These are phyloP conservation scores for Falco naumanni DNA, from an alignment of 2,797 vertebrate species.

Conservation along the genomic window DNA sequence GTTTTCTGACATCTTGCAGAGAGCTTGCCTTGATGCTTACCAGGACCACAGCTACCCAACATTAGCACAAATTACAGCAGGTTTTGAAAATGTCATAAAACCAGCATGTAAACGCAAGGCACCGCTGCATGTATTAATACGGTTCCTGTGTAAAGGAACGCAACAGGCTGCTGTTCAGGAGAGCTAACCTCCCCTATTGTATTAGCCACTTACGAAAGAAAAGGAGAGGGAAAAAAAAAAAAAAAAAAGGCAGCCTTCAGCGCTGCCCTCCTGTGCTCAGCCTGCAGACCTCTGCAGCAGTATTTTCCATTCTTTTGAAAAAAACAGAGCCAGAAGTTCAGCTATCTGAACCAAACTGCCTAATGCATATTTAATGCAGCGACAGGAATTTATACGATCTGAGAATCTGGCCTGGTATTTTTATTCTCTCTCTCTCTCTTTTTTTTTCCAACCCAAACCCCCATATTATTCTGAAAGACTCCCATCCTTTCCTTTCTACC, in stretches of 20 bases:
- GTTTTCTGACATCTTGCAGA: background rate
- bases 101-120: accelerated
- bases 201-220: background rate
- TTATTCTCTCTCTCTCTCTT: background rate
- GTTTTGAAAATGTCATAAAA: accelerated
- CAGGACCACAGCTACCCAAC: background rate
- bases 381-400: background rate
- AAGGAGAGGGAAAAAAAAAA: accelerated
- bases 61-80: accelerated
- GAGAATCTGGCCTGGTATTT: background rate
- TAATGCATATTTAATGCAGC: accelerated
- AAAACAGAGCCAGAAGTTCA: background rate
- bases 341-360: background rate
- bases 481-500: background rate
- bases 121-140: accelerated
- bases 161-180: accelerated
- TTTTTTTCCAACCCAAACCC: background rate
- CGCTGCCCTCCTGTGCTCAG: background rate
- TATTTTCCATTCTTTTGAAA: background rate
- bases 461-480: background rate
- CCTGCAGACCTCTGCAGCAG: background rate
- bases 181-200: background rate
- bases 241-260: background rate
- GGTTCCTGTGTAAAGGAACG: accelerated
- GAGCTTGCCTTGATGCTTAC: background rate